These are phyloP conservation scores for Araneus ventricosus DNA, from an alignment of 1,140 invertebrate genomes.

Conservation along the genomic window DNA sequence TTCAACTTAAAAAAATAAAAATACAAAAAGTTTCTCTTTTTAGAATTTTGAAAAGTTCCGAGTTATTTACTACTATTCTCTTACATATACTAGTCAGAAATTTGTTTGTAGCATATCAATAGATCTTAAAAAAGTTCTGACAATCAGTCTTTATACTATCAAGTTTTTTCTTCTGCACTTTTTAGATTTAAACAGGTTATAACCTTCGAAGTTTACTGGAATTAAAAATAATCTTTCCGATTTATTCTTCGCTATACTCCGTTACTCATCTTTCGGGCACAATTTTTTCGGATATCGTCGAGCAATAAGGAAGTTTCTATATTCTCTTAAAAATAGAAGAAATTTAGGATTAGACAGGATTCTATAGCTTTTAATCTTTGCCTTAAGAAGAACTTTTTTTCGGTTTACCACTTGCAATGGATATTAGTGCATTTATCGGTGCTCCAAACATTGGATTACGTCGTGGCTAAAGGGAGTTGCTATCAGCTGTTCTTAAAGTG, in stretches of 20 bases:
- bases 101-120: constrained; percentile 52
- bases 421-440: not conserved
- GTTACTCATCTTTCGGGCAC: not conserved
- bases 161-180: not conserved
- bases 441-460: constrained; percentile 23
- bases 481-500: not conserved
- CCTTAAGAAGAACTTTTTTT: too few species aligned
- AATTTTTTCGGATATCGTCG: constrained; percentile 10
- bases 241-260: constrained; percentile 19
- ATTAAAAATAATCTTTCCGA: constrained; percentile 11
- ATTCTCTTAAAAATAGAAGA: not conserved
- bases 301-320: constrained; percentile 29
- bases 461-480: not conserved
- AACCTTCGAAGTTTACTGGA: not conserved
- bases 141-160: constrained; percentile 33
- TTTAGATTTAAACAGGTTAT: not conserved
- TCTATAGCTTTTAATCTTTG: too few species aligned
- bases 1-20: constrained; percentile 1
- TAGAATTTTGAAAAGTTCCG: not conserved
- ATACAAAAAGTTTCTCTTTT: not conserved
- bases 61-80: not conserved
- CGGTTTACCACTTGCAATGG: not conserved
- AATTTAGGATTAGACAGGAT: too few species aligned
- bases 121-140: not conserved
- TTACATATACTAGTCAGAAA: not conserved